Base-by-base conservation (phyloP, 2,113 vertebrate species). In the Otolemur garnettii region DNA sequence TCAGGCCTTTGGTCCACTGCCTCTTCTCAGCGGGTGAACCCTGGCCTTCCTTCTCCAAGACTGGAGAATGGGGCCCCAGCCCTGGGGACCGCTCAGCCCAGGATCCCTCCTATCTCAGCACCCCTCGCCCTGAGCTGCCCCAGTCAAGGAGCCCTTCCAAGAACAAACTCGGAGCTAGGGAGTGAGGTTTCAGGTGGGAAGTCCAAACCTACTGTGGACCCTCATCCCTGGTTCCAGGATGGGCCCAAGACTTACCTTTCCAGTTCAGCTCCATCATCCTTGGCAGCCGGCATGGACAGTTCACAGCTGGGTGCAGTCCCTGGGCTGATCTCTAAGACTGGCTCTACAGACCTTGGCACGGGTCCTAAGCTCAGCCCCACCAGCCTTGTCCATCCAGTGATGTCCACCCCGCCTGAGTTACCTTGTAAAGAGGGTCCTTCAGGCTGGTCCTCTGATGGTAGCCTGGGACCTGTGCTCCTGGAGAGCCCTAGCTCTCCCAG, bases 401-500 rank as follows among this genome's bases (percentile, higher is more conserved):
- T 98, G 95, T 66, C 97, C 1, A 79, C 57, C 69, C 79, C 83
- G 1, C 97, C 97, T 0, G 98, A 96, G 57, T n/a, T 85, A 2
- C 69, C 97, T 30, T 97, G 97, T 93, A 97, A 72, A 2, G 98
- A 98, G 57, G 78, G 90, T 1, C 6, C 57, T 2, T 3, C 85
- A 4, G 66, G 50, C 0, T 97, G 96, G 82, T 17, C 82, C 0
- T 71, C 98, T 1, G 64, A 97, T 0, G 84, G 97, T 30, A 79
- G 79, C 68, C 77, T 93, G 72, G 94, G 87, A 42, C 57, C 94
- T 6, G 93, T 66, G 62, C 94, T 97, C 89, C 94, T 92, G 1
- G 98, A 99, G 78, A 98, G 93, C 80, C 95, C 97, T 7, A 59
- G 93, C 90, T 11, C 98, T 1, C 83, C 97, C 4, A 98, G 98